Evolutionary conservation across 30 jellyfish, hydroid and myxozoan genomes (phyloP).

Genomic region (Hydractinia symbiolongicarpus): DNA sequence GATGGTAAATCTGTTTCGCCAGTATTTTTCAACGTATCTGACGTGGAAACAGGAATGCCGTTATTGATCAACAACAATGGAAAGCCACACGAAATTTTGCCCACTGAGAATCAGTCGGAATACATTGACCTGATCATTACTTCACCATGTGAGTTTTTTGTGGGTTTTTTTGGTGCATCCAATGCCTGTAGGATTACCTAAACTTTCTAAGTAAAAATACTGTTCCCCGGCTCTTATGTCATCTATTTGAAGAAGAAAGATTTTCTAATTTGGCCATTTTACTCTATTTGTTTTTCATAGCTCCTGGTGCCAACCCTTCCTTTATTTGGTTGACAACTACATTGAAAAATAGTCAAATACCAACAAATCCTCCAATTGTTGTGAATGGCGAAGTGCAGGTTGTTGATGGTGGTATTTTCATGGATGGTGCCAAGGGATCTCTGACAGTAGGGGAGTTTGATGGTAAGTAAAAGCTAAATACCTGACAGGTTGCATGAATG

Average conservation of each 20-base stretch:
- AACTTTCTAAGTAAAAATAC: too few relatives aligned
- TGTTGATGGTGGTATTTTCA: constrained; percentile 41
- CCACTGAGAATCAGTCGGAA: constrained; percentile 73
- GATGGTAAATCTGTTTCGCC: constrained; percentile 96
- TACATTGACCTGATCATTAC: constrained; percentile 78
- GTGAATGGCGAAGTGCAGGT: constrained; percentile 46
- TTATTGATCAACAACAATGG: constrained; percentile 65
- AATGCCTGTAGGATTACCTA: too few relatives aligned
- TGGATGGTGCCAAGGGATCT: constrained; percentile 73
- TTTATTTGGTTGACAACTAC: constrained; percentile 80
- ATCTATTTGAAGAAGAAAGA: too few relatives aligned
- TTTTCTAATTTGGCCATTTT: neutral
- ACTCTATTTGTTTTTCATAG: constrained; percentile 25
- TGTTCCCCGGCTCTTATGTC: too few relatives aligned
- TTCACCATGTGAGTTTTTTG: constrained; percentile 55
- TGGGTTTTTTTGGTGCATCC: too few relatives aligned
- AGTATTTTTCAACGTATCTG: constrained; percentile 67
- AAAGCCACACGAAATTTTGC: constrained; percentile 60
- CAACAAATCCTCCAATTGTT: constrained; percentile 71
- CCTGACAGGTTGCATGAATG: neutral
- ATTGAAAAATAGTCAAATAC: constrained; percentile 63
- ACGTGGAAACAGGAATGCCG: constrained; percentile 73
- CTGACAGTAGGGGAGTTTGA: constrained; percentile 89
- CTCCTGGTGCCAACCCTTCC: constrained; percentile 93
- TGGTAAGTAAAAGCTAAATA: constrained; percentile 41